Conservation (phyloP, 2,888 invertebrate species). For the Galerucella nymphaeae region DNA sequence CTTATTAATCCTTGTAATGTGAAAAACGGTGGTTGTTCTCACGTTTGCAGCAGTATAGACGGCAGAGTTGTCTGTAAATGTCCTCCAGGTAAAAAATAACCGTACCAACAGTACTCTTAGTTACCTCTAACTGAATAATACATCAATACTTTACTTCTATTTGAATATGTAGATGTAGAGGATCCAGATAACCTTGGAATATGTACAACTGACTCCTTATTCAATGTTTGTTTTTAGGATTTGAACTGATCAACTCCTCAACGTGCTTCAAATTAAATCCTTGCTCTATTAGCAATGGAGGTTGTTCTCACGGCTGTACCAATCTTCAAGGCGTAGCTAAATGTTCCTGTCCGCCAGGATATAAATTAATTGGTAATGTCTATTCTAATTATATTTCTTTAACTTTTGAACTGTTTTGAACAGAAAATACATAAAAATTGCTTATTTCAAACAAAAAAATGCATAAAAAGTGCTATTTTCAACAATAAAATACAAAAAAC, state of each 20-base stretch:
- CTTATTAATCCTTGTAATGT: conserved; percentile 57
- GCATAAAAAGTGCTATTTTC: no score
- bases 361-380: conserved; percentile 44
- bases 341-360: conserved; percentile 66
- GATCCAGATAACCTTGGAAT: background rate
- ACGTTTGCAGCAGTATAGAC: conserved; percentile 66
- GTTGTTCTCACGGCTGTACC: conserved; percentile 69
- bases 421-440: no score
- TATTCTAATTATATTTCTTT: background rate
- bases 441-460: no score
- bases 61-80: conserved; percentile 68
- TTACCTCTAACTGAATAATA: no score
- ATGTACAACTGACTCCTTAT: background rate
- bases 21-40: conserved; percentile 65
- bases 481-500: no score
- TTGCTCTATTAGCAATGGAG: conserved; percentile 61
- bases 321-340: conserved; percentile 67
- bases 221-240: conserved; percentile 10
- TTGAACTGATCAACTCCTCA: conserved; percentile 56
- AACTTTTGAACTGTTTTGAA: no score
- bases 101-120: no score
- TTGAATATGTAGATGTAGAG: no score
- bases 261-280: conserved; percentile 64
- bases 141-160: no score
- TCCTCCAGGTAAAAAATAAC: conserved; percentile 56